A percentile compares a stretch with the other conserved stretches of the same genome.
Conservation (phyloP, 2,113 vertebrate genomes). For the Sterrhoptilus dennistouni region DNA sequence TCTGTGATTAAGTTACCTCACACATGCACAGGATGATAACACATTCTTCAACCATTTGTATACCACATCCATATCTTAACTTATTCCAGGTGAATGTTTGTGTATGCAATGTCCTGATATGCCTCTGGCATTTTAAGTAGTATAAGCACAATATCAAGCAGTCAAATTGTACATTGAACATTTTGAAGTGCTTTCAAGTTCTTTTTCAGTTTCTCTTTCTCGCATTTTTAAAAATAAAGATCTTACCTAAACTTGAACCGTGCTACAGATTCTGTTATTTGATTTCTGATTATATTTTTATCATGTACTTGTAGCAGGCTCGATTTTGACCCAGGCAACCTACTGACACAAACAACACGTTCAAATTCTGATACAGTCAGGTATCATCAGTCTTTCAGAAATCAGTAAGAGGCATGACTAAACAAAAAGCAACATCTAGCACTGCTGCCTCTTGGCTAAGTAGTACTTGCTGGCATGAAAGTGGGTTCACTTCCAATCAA, state of each 20-base stretch:
- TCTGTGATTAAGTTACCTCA: not conserved
- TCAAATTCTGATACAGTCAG: not conserved
- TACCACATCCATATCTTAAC: not conserved
- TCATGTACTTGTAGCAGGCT: not conserved
- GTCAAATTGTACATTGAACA: not conserved
- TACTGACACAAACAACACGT: not conserved
- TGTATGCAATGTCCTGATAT: accelerated
- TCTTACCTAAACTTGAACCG: not conserved
- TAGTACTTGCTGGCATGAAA: not conserved
- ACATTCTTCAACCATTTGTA: not conserved
- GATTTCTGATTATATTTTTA: not conserved
- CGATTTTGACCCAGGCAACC: not conserved
- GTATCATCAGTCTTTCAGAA: not conserved
- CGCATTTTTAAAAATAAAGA: not conserved
- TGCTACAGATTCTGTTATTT: not conserved
- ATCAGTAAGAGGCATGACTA: not conserved
- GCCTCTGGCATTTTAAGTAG: not conserved
- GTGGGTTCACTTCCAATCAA: not conserved
- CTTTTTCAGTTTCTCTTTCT: not conserved
- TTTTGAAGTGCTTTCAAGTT: not conserved
- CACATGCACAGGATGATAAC: not conserved
- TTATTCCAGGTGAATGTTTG: not conserved
- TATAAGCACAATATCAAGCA: not conserved
- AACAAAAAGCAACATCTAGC: not conserved
- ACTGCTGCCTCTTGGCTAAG: not conserved